A percentile compares a stretch with the other conserved stretches of the same genome.
These are phyloP conservation scores for Prionailurus viverrinus DNA, from an alignment of 2,113 vertebrate genomes.

Conservation along the genomic window DNA sequence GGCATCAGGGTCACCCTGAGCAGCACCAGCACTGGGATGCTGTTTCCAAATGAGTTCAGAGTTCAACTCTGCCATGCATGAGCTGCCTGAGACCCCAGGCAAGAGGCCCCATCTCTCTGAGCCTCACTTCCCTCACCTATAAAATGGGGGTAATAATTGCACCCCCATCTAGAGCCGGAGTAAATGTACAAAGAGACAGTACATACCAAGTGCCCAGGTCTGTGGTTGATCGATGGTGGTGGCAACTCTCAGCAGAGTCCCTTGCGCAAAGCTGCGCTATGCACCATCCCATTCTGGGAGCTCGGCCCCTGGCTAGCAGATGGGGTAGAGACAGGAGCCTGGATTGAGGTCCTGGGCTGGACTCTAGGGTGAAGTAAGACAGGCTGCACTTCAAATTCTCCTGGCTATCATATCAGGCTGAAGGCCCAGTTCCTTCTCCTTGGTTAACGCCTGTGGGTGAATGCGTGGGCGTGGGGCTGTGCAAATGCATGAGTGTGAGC, in stretches of 20 bases:
- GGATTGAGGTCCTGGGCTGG: neutral
- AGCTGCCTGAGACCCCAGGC: neutral
- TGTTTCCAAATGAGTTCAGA: neutral
- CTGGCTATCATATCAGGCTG: neutral
- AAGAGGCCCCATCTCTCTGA: neutral
- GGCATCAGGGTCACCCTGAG: neutral
- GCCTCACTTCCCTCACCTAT: neutral
- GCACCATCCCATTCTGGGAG: neutral
- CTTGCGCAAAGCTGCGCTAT: no score
- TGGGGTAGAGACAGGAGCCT: accelerated
- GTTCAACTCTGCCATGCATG: neutral
- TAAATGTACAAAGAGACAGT: neutral
- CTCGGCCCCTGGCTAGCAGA: no score
- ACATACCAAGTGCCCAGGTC: neutral
- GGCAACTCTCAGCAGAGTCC: neutral
- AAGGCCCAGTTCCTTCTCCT: no score
- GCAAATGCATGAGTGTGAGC: accelerated
- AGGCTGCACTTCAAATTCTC: neutral
- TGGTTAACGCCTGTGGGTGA: no score
- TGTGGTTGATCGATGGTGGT: accelerated
- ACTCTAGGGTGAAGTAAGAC: neutral
- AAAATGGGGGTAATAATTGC: neutral
- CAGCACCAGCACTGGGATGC: no score
- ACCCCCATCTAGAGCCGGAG: neutral
- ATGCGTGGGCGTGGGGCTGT: accelerated